phyloP scores from a whole-genome alignment of 2,888 invertebrate genomes.

The Chrysina gloriosa region DNA sequence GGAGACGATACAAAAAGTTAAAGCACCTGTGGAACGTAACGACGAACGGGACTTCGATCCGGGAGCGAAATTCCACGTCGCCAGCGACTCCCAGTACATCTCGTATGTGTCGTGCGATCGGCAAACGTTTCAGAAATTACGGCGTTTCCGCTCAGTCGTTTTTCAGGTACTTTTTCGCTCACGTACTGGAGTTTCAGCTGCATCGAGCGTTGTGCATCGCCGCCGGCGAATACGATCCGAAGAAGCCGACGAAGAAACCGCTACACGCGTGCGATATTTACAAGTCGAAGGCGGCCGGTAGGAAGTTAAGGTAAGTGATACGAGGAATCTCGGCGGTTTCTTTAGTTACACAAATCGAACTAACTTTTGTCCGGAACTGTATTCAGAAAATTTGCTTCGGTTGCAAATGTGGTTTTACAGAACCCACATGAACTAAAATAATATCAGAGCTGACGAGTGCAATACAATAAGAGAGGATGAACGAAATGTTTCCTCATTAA shows the following conservation, averaged over 20 bases:
- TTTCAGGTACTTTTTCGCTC: constrained; percentile 73
- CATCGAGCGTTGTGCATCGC: constrained; percentile 76
- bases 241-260: constrained; percentile 56
- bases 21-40: constrained; percentile 62
- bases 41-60: constrained; percentile 66
- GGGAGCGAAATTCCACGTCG: constrained; percentile 65
- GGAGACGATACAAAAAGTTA: constrained; percentile 64
- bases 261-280: constrained; percentile 58
- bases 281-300: constrained; percentile 57
- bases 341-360: too few relatives aligned
- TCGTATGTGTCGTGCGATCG: constrained; percentile 52
- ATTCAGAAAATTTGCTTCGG: too few relatives aligned
- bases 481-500: constrained; percentile 3
- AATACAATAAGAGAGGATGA: too few relatives aligned
- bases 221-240: constrained; percentile 73
- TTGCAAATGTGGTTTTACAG: too few relatives aligned
- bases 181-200: constrained; percentile 83
- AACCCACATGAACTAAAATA: too few relatives aligned
- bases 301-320: constrained; percentile 67
- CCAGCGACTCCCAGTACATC: constrained; percentile 65
- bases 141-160: background rate
- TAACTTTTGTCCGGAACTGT: too few relatives aligned
- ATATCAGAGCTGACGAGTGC: too few relatives aligned
- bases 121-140: background rate
- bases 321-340: background rate